Base-by-base conservation (phyloP, 2,797 vertebrate genomes). In the Eulemur rubriventer region DNA sequence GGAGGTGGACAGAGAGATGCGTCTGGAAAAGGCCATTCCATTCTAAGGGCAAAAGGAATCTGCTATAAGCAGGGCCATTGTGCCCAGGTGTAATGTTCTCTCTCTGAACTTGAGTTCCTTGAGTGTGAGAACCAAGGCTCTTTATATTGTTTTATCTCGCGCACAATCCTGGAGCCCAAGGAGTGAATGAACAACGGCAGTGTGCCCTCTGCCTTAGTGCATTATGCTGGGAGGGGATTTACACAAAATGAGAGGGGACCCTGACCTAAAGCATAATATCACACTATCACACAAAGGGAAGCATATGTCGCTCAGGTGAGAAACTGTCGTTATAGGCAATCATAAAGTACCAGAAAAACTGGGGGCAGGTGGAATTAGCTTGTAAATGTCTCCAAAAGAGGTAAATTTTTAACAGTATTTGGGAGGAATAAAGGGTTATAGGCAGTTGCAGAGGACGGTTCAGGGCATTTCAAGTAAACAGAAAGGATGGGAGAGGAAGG, bases 371-470 rank as follows among this genome's bases (percentile, higher is more conserved):
- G 86, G 91, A 43, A 82, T 72, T 63, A 52, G n/a, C 79, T 89
- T 67, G 65, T 84, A 83, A 93, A 87, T 14, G 38, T 61, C 95
- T 92, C 92, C 61, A 50, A 92, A 95, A 90, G 73, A 70, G 70
- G 95, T 91, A 75, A 41, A 87, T 63, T 83, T 95, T 86, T 91
- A 96, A 95, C 73, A 94, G 79, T 9, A 43, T 76, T 63, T 26
- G 81, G 50, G 35, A 83, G 65, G 72, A 92, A 79, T 61, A 41
- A 96, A 95, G 81, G 35, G 43, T 76, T 80, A n/a, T 7, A 72
- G 18, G 48, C 26, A 6, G 57, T 10, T 63, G 38, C 24, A 50
- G 52, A 82, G 30, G 70, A 81, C 48, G 30, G 65, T 69, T 73
- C 87, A 79, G 13, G 46, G 43, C 50, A 52, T 41, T 88, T 81